Base-by-base conservation (phyloP, 2,113 vertebrate genomes). In the Ophiodon elongatus region DNA sequence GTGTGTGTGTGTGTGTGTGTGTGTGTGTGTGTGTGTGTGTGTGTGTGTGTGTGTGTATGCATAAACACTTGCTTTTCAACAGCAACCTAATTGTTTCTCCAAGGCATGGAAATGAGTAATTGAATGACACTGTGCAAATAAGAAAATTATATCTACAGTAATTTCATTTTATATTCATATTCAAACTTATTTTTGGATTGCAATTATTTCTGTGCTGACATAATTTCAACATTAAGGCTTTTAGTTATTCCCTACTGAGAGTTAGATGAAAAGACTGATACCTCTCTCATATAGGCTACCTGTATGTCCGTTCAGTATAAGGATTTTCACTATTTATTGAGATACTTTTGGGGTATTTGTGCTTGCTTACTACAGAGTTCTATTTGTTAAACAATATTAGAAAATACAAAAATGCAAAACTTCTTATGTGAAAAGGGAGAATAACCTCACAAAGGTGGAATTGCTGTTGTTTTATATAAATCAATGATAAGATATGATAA, bases 31-130 rank as follows among this genome's bases (percentile, higher is more conserved):
- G 57, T 39, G 27, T 54, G 23, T 79, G 57, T 75, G 66, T 72
- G 56, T 63, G 39, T 73, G 15, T 41, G 60, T 27, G 1, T 45
- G 9, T 78, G 37, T 71, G 23, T 64, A 37, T 82, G 60, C 79
- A 89, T 76, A 79, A 85, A 84, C 67, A 82, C 62, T 68, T 72
- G 45, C 71, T 76, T 92, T 92, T 94, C 88, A 86, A 77, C 85
- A 87, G 54, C 10, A 4, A 33, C 31, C 47, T 91, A 89, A 94
- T 91, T 90, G 74, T 90, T 82, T 90, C 79, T 89, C 31, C 43
- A 67, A 65, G 82, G 77, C 52, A 76, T 75, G 67, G 52, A 83
- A 79, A 86, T 70, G 64, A 89, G 47, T 72, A 64, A 82, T 67
- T 79, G 41, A 73, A 56, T 65, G 60, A 71, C 35, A 43, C 50